These are phyloP conservation scores for Caenorhabditis sulstoni DNA, from an alignment of 2,888 invertebrate species.

Conservation along the genomic window DNA sequence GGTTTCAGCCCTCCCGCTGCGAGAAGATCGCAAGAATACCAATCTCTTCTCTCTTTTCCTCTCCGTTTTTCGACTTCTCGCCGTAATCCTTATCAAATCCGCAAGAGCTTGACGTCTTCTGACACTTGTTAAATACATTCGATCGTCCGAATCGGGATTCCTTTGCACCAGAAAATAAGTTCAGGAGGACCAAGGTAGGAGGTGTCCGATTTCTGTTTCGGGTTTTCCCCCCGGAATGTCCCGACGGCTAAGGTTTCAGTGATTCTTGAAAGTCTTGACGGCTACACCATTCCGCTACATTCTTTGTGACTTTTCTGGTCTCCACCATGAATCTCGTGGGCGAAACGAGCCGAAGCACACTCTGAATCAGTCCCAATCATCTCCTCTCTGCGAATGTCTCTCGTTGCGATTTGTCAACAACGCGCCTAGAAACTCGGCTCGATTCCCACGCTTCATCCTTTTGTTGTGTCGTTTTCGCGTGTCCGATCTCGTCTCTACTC, in stretches of 20 bases:
- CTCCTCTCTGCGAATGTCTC: background rate
- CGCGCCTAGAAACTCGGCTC: no score
- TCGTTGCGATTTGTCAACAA: no score
- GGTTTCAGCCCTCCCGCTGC: slow-evolving; percentile 18
- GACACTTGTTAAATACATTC: background rate
- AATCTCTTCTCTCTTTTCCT: background rate
- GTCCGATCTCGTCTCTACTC: background rate
- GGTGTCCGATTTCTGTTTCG: slow-evolving; percentile 27
- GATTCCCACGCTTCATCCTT: slow-evolving; percentile 30
- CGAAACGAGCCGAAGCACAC: no score
- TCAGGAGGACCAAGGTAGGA: slow-evolving; percentile 22
- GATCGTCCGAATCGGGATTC: background rate
- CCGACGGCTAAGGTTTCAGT: slow-evolving; percentile 18
- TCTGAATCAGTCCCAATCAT: background rate
- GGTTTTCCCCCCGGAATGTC: background rate
- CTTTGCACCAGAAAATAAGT: background rate
- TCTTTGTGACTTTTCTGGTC: background rate
- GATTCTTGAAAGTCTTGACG: slow-evolving; percentile 37
- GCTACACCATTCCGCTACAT: no score
- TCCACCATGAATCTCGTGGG: no score
- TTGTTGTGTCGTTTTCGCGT: slow-evolving; percentile 16
- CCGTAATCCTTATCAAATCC: slow-evolving; percentile 17
- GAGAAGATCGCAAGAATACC: background rate
- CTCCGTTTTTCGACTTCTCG: background rate
- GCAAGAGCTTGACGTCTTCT: background rate